Conservation (phyloP, 2,797 vertebrate species). For the Craterocephalus amniculus region DNA sequence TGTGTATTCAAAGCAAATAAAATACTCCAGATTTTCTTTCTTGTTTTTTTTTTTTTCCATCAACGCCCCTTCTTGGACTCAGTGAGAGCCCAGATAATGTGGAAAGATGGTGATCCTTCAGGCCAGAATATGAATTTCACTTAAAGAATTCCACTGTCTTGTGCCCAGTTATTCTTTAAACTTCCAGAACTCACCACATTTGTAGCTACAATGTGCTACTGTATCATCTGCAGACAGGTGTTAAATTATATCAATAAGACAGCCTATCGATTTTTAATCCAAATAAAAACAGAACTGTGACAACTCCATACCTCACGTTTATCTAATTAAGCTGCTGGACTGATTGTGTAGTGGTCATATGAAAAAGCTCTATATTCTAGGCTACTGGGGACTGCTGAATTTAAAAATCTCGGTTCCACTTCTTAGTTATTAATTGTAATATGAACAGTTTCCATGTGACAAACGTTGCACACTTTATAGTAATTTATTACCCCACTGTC, state of each 20-base stretch:
- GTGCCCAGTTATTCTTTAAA: constrained; percentile 36
- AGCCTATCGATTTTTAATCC: background rate
- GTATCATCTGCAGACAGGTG: constrained; percentile 21
- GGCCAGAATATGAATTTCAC: constrained; percentile 66
- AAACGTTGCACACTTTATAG: constrained; percentile 13
- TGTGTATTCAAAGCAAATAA: constrained; percentile 65
- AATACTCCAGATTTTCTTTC: constrained; percentile 50
- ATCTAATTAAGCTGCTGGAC: constrained; percentile 1
- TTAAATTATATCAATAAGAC: background rate
- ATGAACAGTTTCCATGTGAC: background rate
- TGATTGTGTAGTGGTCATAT: constrained; percentile 4
- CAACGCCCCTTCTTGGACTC: constrained; percentile 73
- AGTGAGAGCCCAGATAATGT: constrained; percentile 75
- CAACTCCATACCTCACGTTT: background rate
- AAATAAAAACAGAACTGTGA: background rate
- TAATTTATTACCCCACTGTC: background rate
- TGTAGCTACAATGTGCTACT: constrained; percentile 4
- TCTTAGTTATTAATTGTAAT: constrained; percentile 10
- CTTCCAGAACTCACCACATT: background rate
- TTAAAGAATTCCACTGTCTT: constrained; percentile 44
- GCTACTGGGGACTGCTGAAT: background rate
- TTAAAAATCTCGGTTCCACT: background rate
- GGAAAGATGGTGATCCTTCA: constrained; percentile 78
- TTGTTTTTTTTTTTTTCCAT: constrained; percentile 69
- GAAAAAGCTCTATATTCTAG: constrained; percentile 2